Percentiles rank a stretch among this genome's conserved stretches.
Evolutionary conservation across 2,797 vertebrate species (phyloP).

Genomic region (Macrochelys suwanniensis): DNA sequence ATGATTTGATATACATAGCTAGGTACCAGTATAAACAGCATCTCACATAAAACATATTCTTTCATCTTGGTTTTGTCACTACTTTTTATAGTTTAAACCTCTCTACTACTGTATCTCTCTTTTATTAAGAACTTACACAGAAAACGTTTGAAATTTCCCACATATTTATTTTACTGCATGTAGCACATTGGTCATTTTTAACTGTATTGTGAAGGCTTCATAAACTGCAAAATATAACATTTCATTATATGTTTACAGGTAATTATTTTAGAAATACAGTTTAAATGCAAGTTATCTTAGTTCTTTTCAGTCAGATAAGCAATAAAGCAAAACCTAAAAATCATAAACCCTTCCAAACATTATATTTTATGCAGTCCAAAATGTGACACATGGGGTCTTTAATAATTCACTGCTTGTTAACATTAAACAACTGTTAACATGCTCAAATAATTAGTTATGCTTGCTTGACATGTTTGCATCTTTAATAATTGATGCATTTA

Average conservation of each 20-base stretch:
- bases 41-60: not conserved
- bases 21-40: not conserved
- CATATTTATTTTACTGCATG: not conserved
- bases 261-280: slow-evolving; percentile 82
- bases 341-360: slow-evolving; percentile 83
- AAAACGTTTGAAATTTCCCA: slow-evolving; percentile 6
- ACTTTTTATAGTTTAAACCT: slow-evolving; percentile 48
- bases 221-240: slow-evolving; percentile 64
- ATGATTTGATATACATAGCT: slow-evolving; percentile 54
- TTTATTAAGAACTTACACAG: slow-evolving; percentile 54
- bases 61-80: not conserved
- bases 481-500: slow-evolving; percentile 99
- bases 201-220: slow-evolving; percentile 40
- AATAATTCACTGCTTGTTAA: slow-evolving; percentile 99
- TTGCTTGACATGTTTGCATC: slow-evolving; percentile 99
- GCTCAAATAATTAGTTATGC: slow-evolving; percentile 99
- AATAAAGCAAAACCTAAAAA: slow-evolving; percentile 85
- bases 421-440: slow-evolving; percentile 99
- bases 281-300: slow-evolving; percentile 82
- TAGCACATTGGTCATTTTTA: slow-evolving; percentile 42
- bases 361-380: slow-evolving; percentile 93
- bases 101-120: slow-evolving; percentile 33
- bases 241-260: slow-evolving; percentile 73
- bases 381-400: slow-evolving; percentile 91
- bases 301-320: too few species aligned